Percentiles rank a stretch among this genome's conserved stretches.
phyloP scores from a whole-genome alignment of 2,797 vertebrate genomes.

The Nyctalus aviator region DNA sequence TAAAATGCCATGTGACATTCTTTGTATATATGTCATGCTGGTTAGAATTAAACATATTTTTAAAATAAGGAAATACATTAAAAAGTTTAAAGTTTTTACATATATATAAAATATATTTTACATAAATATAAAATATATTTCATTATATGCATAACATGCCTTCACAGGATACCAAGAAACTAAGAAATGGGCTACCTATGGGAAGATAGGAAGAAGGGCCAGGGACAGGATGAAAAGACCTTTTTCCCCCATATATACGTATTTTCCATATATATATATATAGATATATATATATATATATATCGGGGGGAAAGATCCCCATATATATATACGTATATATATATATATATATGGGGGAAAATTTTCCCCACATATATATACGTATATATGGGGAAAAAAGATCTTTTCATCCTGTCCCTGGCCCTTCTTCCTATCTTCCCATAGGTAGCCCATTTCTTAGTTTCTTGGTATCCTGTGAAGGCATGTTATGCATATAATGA shows the following conservation, averaged over 20 bases:
- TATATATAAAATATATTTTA: too few species aligned
- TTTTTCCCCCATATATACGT: neutral
- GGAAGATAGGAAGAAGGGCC: neutral
- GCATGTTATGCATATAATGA: neutral
- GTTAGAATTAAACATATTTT: slow-evolving; percentile 34
- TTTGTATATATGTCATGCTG: neutral
- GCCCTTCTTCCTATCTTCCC: neutral
- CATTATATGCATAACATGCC: neutral
- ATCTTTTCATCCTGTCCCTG: neutral
- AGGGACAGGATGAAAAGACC: neutral
- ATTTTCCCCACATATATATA: too few species aligned
- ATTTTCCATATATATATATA: neutral
- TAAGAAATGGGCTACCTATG: neutral
- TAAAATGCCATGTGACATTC: neutral
- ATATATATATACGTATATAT: neutral
- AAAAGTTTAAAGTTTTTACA: neutral
- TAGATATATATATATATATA: neutral
- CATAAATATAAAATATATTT: slow-evolving; percentile 17
- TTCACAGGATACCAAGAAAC: neutral
- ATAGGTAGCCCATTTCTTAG: neutral
- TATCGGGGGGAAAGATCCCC: too few species aligned
- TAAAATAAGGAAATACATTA: neutral
- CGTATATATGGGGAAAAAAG: neutral
- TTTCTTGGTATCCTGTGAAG: neutral
- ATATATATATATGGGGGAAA: neutral